A percentile compares a stretch with the other conserved stretches of the same genome.
phyloP scores from a whole-genome alignment of 2,113 vertebrate genomes.

The Thamnaconus septentrionalis region DNA sequence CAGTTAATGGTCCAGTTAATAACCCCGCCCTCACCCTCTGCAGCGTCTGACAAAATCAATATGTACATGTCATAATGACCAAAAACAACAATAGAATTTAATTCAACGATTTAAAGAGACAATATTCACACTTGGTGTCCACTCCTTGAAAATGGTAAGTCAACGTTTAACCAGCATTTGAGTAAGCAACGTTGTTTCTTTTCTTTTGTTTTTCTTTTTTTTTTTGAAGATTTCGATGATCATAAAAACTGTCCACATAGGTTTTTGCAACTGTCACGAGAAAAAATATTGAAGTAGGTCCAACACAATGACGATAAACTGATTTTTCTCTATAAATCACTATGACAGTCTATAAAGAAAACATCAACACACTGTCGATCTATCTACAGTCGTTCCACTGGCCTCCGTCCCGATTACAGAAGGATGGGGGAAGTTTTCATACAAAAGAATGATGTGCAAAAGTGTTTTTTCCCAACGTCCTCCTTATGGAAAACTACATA shows the following conservation, averaged over 20 bases:
- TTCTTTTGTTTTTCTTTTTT: background rate
- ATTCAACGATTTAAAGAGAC: slow-evolving; percentile 54
- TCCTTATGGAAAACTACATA: slow-evolving; percentile 43
- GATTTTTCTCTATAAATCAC: slow-evolving; percentile 55
- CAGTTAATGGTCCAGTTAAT: slow-evolving; percentile 29
- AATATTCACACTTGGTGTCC: slow-evolving; percentile 57
- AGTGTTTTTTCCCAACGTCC: slow-evolving; percentile 56
- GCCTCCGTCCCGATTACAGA: slow-evolving; percentile 58
- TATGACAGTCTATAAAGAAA: slow-evolving; percentile 63
- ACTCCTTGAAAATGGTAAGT: slow-evolving; percentile 50
- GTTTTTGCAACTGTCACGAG: slow-evolving; percentile 59
- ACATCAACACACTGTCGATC: slow-evolving; percentile 50
- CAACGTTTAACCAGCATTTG: slow-evolving; percentile 37
- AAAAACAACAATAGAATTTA: slow-evolving; percentile 63
- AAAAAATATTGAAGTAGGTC: slow-evolving; percentile 73
- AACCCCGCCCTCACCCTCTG: slow-evolving; percentile 8
- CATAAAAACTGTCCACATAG: slow-evolving; percentile 55
- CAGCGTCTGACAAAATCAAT: slow-evolving; percentile 55
- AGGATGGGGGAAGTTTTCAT: slow-evolving; percentile 40
- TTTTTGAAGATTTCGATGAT: slow-evolving; percentile 41
- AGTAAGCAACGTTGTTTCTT: slow-evolving; percentile 15
- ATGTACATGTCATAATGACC: slow-evolving; percentile 61
- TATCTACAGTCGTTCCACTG: slow-evolving; percentile 68
- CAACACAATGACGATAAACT: slow-evolving; percentile 68
- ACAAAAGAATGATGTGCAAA: slow-evolving; percentile 67